phyloP scores from a whole-genome alignment of 2,888 invertebrate species.

The Zaprionus obscuricornis region DNA sequence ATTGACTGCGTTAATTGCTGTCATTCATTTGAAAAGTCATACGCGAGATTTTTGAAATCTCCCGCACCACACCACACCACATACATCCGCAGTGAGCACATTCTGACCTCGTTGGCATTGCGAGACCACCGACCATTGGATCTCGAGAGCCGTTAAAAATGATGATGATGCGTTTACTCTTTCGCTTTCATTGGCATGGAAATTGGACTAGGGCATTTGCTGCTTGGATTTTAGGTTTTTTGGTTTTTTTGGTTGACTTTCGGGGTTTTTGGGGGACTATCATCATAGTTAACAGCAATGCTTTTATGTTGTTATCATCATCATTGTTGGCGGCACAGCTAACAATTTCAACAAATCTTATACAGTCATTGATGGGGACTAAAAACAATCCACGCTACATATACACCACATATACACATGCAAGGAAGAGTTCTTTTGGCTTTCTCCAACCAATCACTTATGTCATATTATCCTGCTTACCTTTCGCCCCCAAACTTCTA shows the following conservation, averaged over 20 bases:
- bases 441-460: conserved; percentile 44
- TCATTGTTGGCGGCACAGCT: conserved; percentile 28
- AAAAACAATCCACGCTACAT: conserved; percentile 54
- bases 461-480: conserved; percentile 63
- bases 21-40: conserved; percentile 78
- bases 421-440: conserved; percentile 10
- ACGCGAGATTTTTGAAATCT: conserved; percentile 53
- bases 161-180: conserved; percentile 71
- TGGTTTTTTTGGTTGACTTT: background rate
- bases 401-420: conserved; percentile 15
- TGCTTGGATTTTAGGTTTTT: conserved; percentile 1
- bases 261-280: conserved; percentile 6
- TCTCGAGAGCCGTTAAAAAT: conserved; percentile 62
- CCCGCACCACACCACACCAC: conserved; percentile 2
- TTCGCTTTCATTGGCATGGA: conserved; percentile 46
- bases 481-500: conserved; percentile 12
- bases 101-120: background rate
- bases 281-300: conserved; percentile 50
- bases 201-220: background rate
- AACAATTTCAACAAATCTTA: conserved; percentile 41
- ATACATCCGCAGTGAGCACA: background rate
- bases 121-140: conserved; percentile 6
- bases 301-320: conserved; percentile 52
- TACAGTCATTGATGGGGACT: conserved; percentile 34
- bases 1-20: conserved; percentile 78